Evolutionary conservation across 2,113 vertebrate genomes (phyloP), one percentile per base, ranked within the genome.

Genomic region (Neofelis nebulosa): DNA sequence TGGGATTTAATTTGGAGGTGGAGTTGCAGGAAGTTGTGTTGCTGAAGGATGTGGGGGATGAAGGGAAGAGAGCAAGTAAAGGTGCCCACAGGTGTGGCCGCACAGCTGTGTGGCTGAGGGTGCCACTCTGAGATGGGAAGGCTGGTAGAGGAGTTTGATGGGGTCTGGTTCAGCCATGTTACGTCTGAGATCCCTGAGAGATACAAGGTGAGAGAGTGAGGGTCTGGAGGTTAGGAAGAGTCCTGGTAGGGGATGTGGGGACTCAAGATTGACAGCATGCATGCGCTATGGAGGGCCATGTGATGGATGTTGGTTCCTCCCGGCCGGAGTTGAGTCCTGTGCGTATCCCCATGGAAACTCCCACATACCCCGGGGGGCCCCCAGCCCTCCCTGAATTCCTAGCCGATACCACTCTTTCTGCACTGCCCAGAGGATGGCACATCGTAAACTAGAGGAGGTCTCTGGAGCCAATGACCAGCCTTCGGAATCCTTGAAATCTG

Each of bases 181-280:
- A 14, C 4, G 6, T 41, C 63, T 19, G 80, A 41, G 73, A 14
- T 5, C 19, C n/a, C 18, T 1, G 13, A 23, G 73, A 29, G 57
- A 23, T 48, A 11, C 0, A 0, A 3, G 7, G 36, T 14, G 48
- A 50, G 27, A 52, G 12, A 0, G 0, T 4, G 55, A 69, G 33
- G 84, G 45, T 25, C 45, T 23, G 8, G 57, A 48, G 57, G 19
- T 9, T 3, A 4, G 38, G 38, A 50, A 0, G 61, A 80, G 21
- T 36, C 45, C 74, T 21, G 38, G 33, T 3, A 38, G 8, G 16
- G 21, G 14, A 5, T 2, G 15, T 16, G 66, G 48, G 48, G 15
- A 33, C 33, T 73, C 9, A 15, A 66, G 41, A 52, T 16, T 6
- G 19, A 9, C 6, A 6, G 33, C 74, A 21, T 29, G 74, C 16